Base-by-base conservation (phyloP, 2,113 vertebrate genomes). In the Platysternon megacephalum region DNA sequence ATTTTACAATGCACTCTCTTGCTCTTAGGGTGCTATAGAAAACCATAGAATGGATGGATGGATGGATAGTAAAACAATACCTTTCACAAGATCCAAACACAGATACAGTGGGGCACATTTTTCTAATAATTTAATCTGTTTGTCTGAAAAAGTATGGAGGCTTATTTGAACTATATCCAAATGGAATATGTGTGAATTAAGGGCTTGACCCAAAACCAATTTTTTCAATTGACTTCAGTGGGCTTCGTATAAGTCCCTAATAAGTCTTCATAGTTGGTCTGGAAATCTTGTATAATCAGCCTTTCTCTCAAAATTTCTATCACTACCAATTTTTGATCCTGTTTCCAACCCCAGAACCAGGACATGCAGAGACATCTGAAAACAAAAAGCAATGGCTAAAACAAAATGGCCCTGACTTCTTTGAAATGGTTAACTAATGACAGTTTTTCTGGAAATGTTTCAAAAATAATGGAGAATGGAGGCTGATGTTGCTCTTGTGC, bases 91-190 rank as follows among this genome's bases (percentile, higher is more conserved):
- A 61, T 87, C 85, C 95, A 72, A 93, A 56, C 90, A 91, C 68
- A 92, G 90, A 89, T 80, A 52, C 85, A 42, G 90, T 90, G 52
- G 95, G 93, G 90, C 48, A 91, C 39, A 2, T 78, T 87, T 91
- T 88, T 52, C 80, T 88, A 91, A 94, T 89, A 90, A 85, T 90
- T 92, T 96, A 97, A 93, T 95, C 52, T 89, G n/a, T 94, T 94
- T 95, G 61, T 44, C 44, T 94, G 95, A 96, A 94, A 95, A 78
- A 97, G 61, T 78, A 86, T 1, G 0, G 94, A 72, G 74, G 89
- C 79, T 93, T 91, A 52, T 97, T 85, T 97, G 90, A 97, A 97
- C 90, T 83, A 2, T 65, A 88, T 92, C 91, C 94, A 97, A 79
- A 85, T 35, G 58, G 83, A 86, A 65, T 93, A 86, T 48, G 81